Base-by-base conservation (phyloP, 2,888 invertebrate genomes). In the Ypsolopha sequella region DNA sequence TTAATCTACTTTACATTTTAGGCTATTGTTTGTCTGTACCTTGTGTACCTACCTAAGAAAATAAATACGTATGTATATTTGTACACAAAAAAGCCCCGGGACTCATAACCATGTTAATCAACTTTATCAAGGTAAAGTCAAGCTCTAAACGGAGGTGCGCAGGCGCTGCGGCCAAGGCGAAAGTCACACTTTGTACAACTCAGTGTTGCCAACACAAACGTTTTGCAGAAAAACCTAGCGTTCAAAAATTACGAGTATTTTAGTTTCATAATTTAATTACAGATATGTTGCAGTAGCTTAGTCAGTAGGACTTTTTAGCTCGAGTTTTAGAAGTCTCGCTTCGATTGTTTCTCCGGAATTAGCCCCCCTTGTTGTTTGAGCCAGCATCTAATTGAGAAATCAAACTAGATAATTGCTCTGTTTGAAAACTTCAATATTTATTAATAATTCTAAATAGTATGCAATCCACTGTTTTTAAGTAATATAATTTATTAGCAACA, bases 101-200 rank as follows among this genome's bases (percentile, higher is more conserved):
- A 14, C 33, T 46, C 10, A 46, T 34, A 10, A 35, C 34, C 50
- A 50, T 38, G 36, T 34, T 13, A 33, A 39, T 24, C 24, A 24
- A 24, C 24, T 46, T 52, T 52, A 52, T 49, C 51, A 41, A 54
- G 47, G 48, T 49, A 35, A n/a, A 52, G 41, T 53, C 50, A 49
- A 49, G 49, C 41, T 41, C 41, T 49, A 49, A 41, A 48, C 48
- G 44, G 43, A 24, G 44, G 57, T 56, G 59, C 58, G 39, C 43
- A 14, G 24, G 60, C 56, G 62, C 59, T 52, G 10, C 57, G 60
- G 62, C 61, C 67, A 66, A 64, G 67, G 66, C 67, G 66, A 66
- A 66, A 66, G 65, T 33, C 49, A 35, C 24, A 13, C 13, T 47
- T 58, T 57, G 54, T 59, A 57, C 59, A 56, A 36, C 45, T 51